Evolutionary conservation across 2,888 invertebrate genomes (phyloP).

Genomic region (Ferrisia virgata): DNA sequence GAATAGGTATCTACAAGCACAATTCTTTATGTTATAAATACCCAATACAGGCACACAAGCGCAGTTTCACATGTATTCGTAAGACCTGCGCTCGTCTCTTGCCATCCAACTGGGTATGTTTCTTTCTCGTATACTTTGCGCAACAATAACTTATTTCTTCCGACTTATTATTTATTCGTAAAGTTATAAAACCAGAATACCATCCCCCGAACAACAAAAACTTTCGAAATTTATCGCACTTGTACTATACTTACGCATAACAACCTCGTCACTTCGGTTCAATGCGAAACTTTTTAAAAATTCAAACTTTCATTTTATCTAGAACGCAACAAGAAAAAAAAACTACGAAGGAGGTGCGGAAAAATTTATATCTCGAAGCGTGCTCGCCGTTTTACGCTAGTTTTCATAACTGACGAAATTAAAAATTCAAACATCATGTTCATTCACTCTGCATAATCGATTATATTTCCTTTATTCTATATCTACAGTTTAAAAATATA

Average conservation of each 20-base stretch:
- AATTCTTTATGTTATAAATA: no score
- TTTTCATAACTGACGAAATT: background rate
- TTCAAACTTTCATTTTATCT: slow-evolving; percentile 27
- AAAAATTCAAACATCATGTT: background rate
- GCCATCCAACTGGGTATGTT: background rate
- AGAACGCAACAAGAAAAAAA: slow-evolving; percentile 13
- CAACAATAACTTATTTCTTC: slow-evolving; percentile 24
- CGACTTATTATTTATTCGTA: slow-evolving; percentile 28
- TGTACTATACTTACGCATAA: background rate
- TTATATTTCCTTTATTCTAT: background rate
- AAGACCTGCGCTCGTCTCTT: background rate
- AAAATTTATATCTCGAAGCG: background rate
- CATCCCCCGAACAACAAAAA: background rate
- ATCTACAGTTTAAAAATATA: background rate
- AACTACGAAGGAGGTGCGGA: background rate
- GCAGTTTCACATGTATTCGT: background rate
- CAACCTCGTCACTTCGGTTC: slow-evolving; percentile 17
- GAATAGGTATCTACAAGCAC: background rate
- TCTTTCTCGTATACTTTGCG: background rate
- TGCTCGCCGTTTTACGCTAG: background rate
- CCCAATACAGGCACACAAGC: background rate
- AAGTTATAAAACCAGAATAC: slow-evolving; percentile 21
- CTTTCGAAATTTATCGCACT: slow-evolving; percentile 24
- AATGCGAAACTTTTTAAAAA: slow-evolving; percentile 18
- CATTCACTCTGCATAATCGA: slow-evolving; percentile 1